Conservation (phyloP, 1,140 invertebrate genomes). For the Nasonia vitripennis region DNA sequence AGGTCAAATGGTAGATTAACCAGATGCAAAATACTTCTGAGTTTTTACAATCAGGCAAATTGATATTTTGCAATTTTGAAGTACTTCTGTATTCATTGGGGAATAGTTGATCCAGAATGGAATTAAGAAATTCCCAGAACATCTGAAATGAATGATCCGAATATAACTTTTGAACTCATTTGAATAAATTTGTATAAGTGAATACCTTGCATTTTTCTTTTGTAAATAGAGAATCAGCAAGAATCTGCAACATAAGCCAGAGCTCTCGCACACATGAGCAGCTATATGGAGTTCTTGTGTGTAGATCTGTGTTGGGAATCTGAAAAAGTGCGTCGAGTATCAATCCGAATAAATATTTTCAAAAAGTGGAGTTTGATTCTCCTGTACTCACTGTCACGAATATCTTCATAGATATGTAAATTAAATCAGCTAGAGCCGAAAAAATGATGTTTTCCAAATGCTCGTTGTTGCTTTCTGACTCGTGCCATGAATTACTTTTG, state of each 20-base stretch:
- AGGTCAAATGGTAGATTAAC: conserved; percentile 69
- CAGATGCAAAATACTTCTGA: conserved; percentile 69
- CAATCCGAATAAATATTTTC: conserved; percentile 22
- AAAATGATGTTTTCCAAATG: conserved; percentile 62
- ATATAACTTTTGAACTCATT: conserved; percentile 2
- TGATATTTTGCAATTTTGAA: conserved; percentile 48
- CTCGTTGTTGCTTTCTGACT: conserved; percentile 54
- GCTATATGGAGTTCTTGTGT: conserved; percentile 68
- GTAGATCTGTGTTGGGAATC: conserved; percentile 64
- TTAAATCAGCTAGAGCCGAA: conserved; percentile 65
- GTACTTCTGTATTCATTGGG: conserved; percentile 48
- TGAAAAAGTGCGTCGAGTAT: conserved; percentile 52
- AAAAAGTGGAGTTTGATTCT: not conserved
- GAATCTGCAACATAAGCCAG: conserved; percentile 71
- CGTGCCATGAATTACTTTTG: conserved; percentile 56
- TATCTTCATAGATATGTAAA: conserved; percentile 66
- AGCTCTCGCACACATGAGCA: conserved; percentile 73
- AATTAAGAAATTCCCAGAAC: conserved; percentile 71
- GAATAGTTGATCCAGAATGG: conserved; percentile 57
- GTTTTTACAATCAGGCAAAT: conserved; percentile 62
- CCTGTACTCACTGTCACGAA: conserved; percentile 65
- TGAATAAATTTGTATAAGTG: conserved; percentile 23
- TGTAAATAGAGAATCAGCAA: conserved; percentile 60
- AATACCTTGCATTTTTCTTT: conserved; percentile 62
- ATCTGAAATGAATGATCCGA: conserved; percentile 56